Percentiles rank a stretch among this genome's conserved stretches.
phyloP scores from a whole-genome alignment of 2,113 vertebrate species.

The Myrmophylax atrothorax region DNA sequence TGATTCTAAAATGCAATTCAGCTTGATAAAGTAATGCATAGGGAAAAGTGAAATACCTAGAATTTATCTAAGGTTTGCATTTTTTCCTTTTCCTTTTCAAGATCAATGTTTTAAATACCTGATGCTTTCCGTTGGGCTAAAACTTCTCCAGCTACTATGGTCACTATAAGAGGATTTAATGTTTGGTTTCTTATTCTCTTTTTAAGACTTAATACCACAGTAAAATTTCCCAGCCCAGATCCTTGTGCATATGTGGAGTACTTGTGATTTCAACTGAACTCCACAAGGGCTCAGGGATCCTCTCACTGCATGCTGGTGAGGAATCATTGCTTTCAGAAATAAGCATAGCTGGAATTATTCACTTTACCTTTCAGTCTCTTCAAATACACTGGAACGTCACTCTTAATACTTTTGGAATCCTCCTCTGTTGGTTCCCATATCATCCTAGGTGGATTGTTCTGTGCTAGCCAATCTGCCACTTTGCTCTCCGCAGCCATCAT shows the following conservation, averaged over 20 bases:
- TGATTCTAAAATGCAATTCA: constrained; percentile 15
- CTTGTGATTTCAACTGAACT: not conserved
- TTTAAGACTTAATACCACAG: not conserved
- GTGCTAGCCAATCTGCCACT: constrained; percentile 98
- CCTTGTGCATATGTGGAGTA: not conserved
- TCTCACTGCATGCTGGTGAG: not conserved
- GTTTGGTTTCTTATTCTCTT: not conserved
- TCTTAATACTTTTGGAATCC: constrained; percentile 97
- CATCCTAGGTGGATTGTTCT: constrained; percentile 93
- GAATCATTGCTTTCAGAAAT: not conserved
- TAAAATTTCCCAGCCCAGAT: not conserved
- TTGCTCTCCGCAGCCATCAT: constrained; percentile 98
- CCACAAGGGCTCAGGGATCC: not conserved
- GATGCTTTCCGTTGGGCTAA: not conserved
- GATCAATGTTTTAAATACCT: not conserved
- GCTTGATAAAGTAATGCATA: not conserved
- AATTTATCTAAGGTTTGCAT: not conserved
- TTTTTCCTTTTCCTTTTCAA: constrained; percentile 9
- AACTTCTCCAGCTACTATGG: not conserved
- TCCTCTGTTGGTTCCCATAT: constrained; percentile 91
- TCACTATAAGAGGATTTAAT: not conserved
- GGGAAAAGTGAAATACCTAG: not conserved
- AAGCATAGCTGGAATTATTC: constrained; percentile 59
- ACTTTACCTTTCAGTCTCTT: constrained; percentile 94
- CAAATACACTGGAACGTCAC: constrained; percentile 93